phyloP scores from a whole-genome alignment of 2,888 invertebrate genomes.

The Lycaena phlaeas region DNA sequence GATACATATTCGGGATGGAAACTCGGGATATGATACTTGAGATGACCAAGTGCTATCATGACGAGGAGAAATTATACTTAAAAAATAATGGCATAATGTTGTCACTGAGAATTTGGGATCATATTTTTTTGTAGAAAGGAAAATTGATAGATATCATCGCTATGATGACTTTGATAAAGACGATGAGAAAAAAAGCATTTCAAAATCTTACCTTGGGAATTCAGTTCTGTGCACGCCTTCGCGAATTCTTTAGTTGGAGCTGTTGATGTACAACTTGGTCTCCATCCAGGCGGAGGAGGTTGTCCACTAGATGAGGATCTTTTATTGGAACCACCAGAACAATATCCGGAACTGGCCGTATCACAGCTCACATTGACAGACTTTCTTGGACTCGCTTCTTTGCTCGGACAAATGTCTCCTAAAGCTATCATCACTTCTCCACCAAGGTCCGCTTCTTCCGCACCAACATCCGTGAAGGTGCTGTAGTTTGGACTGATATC shows the following conservation, averaged over 20 bases:
- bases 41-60: too few species aligned
- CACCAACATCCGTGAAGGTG: conserved; percentile 64
- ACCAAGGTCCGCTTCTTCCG: conserved; percentile 61
- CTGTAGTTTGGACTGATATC: conserved; percentile 67
- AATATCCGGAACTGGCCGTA: conserved; percentile 65
- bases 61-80: too few species aligned
- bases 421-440: conserved; percentile 52
- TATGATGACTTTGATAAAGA: too few species aligned
- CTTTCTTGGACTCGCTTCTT: conserved; percentile 65
- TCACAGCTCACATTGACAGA: conserved; percentile 66
- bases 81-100: too few species aligned
- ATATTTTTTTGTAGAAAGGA: too few species aligned
- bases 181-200: too few species aligned
- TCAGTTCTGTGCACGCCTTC: conserved; percentile 79
- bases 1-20: too few species aligned
- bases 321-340: conserved; percentile 64
- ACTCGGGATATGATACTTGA: too few species aligned
- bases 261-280: conserved; percentile 74
- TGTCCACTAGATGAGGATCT: conserved; percentile 55
- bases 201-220: conserved; percentile 75
- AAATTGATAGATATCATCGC: too few species aligned
- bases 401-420: conserved; percentile 59
- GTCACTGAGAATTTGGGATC: too few species aligned
- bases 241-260: conserved; percentile 71
- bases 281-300: conserved; percentile 68